Percentiles rank a stretch among this genome's conserved stretches.
phyloP scores from a whole-genome alignment of 2,888 invertebrate genomes.

The Oegoconia quadripuncta region DNA sequence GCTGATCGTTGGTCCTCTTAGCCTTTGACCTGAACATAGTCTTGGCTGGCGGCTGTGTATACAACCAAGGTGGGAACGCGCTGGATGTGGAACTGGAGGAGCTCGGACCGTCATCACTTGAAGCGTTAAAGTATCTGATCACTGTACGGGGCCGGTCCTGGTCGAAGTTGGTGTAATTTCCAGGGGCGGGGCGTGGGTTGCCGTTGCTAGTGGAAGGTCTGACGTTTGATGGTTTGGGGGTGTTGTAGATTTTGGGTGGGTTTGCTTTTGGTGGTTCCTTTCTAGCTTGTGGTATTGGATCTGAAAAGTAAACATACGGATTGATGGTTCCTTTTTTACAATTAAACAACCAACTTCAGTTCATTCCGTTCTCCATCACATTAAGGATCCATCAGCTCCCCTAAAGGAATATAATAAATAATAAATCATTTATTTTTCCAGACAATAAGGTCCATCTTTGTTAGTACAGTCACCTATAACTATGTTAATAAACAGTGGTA shows the following conservation, averaged over 20 bases:
- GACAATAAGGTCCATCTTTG: too few relatives aligned
- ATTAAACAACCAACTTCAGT: too few relatives aligned
- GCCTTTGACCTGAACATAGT: too few relatives aligned
- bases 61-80: too few relatives aligned
- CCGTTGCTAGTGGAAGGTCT: constrained; percentile 7
- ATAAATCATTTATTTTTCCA: too few relatives aligned
- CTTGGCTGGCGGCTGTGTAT: too few relatives aligned
- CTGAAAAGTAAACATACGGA: constrained; percentile 47
- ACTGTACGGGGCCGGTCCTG: constrained; percentile 5
- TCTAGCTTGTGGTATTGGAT: constrained; percentile 64
- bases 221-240: constrained; percentile 14
- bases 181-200: neutral
- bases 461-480: too few relatives aligned
- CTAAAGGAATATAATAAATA: too few relatives aligned
- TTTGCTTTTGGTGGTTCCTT: constrained; percentile 24
- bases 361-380: too few relatives aligned
- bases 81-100: neutral
- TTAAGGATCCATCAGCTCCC: too few relatives aligned
- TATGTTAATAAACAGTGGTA: too few relatives aligned
- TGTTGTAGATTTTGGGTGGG: constrained; percentile 13
- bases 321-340: too few relatives aligned
- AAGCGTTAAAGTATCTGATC: constrained; percentile 5
- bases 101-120: neutral
- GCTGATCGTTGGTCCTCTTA: constrained; percentile 66
- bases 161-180: constrained; percentile 17